Evolutionary conservation across 1,140 invertebrate genomes (phyloP).

Genomic region (Pseudomyrmex dendroicus): DNA sequence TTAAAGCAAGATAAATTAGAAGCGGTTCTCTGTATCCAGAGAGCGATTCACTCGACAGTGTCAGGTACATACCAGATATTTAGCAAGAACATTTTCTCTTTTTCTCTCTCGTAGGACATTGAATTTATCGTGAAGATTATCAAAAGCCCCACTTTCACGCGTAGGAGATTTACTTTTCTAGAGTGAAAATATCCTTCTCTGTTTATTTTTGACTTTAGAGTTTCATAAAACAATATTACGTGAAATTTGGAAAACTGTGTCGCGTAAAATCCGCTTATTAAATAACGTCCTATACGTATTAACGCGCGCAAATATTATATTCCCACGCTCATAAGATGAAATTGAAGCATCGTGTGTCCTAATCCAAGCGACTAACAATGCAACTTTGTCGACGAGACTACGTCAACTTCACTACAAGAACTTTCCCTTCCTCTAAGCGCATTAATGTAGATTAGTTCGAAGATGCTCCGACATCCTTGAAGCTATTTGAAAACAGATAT

Average conservation of each 20-base stretch:
- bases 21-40: slow-evolving; percentile 40
- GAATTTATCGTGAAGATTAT: slow-evolving; percentile 69
- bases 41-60: slow-evolving; percentile 13
- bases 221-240: neutral
- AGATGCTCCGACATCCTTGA: slow-evolving; percentile 52
- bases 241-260: neutral
- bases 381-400: slow-evolving; percentile 62
- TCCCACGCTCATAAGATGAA: neutral
- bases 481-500: slow-evolving; percentile 30
- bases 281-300: neutral
- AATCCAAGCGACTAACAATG: slow-evolving; percentile 21
- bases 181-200: neutral
- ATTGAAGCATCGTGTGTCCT: slow-evolving; percentile 44
- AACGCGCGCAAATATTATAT: slow-evolving; percentile 1
- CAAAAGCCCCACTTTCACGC: neutral
- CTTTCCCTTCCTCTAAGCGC: slow-evolving; percentile 53
- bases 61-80: slow-evolving; percentile 11
- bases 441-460: slow-evolving; percentile 70
- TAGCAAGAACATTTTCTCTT: slow-evolving; percentile 11
- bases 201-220: neutral
- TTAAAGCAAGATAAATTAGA: slow-evolving; percentile 59
- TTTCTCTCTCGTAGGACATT: slow-evolving; percentile 49
- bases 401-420: slow-evolving; percentile 45
- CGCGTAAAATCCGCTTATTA: neutral
- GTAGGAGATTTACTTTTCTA: slow-evolving; percentile 43